Base-by-base conservation (phyloP, 2,113 vertebrate species). In the Corvus moneduloides region DNA sequence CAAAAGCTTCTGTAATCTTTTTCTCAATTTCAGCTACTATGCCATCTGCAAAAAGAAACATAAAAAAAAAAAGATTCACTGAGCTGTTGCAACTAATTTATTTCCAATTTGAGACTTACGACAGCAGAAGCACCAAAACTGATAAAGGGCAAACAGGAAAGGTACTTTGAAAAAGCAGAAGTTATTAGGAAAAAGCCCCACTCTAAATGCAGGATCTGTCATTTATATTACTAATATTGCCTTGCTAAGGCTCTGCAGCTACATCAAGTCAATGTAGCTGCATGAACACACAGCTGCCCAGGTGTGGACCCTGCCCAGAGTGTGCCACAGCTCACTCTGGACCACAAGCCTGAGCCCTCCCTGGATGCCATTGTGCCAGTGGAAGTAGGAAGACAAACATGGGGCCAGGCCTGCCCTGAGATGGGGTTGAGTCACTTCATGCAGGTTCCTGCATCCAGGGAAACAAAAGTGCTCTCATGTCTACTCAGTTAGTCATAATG, bases 1-100 rank as follows among this genome's bases (percentile, higher is more conserved):
- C 97, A 98, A 99, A 99, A 48, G 99, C 98, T 9, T 98, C 97
- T 64, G 49, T 98, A 92, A 99, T 98, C 96, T 97, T 99, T 96
- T 97, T 98, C 61, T 99, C 98, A 56, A 98, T 77, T n/a, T 98
- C 98, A 90, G 97, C 94, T 86, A 98, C 51, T 16, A 44, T 3
- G 3, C 9, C 11, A 79, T 98, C 99, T 99, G 97, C 54, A 97
- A 97, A 97, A 97, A 51, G 95, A 71, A 97, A 95, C 49, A 75
- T 8, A 91, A 96, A 94, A 95, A 93, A 95, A 72, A 4, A 95
- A 97, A 78, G 35, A 94, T 90, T 94, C 52, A 81, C 52, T 73
- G 58, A 94, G 64, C 51, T 93, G 56, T 67, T 88, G 46, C 55
- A 91, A 68, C 63, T 69, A 61, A 83, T 93, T 93, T 87, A 84